Evolutionary conservation across 1,140 invertebrate species (phyloP).

Genomic region (Diuraphis noxia): DNA sequence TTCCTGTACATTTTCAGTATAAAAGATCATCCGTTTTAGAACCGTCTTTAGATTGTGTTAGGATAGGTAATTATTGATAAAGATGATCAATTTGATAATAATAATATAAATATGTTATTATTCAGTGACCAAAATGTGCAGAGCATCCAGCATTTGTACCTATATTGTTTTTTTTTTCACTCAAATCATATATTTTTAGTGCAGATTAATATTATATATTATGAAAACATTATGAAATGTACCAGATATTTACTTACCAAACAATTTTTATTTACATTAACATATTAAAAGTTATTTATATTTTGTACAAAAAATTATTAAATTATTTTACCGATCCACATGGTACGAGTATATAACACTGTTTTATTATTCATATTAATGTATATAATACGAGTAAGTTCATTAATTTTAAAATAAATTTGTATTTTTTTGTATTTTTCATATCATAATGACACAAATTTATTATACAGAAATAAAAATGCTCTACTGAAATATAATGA

Average conservation of each 20-base stretch:
- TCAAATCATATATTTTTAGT: background rate
- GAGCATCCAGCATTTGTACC: background rate
- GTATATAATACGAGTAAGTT: background rate
- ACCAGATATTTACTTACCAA: no score
- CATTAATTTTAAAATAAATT: background rate
- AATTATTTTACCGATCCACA: background rate
- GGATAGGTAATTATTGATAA: no score
- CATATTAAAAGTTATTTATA: no score
- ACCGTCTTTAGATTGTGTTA: background rate
- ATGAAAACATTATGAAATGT: background rate
- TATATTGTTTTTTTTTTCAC: background rate
- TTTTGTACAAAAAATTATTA: background rate
- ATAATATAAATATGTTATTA: background rate
- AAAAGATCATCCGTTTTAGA: background rate
- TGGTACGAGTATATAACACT: no score
- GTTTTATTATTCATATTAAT: no score
- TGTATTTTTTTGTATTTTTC: background rate
- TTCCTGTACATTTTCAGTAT: background rate
- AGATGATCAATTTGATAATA: background rate
- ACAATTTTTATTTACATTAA: no score
- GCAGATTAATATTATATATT: background rate
- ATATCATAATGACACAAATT: background rate
- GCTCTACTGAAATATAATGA: background rate
- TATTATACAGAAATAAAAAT: constrained; percentile 2
- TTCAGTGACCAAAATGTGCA: background rate